Evolutionary conservation across 2,797 vertebrate species (phyloP), one percentile per base, ranked within the genome.

Genomic region (Chanos chanos): DNA sequence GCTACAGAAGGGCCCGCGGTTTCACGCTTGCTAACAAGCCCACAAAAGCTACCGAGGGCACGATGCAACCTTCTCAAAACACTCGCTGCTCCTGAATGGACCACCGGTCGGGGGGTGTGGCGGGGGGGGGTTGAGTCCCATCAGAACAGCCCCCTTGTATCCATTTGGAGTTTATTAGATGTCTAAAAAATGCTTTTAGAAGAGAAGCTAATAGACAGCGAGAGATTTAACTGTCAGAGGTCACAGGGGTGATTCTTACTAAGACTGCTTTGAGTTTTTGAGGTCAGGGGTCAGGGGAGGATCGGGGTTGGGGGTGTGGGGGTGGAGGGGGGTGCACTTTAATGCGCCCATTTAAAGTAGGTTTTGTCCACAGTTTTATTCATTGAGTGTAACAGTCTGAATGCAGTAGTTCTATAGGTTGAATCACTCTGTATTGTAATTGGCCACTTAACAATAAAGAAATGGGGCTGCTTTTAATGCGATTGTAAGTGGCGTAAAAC

Each of bases 1-100:
- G 51, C 56, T 43, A 78, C 66, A 83, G 73, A 78, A 76, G 77
- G 79, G 74, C 76, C 66, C 67, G 74, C 83, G 80, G 89, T 91
- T 90, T 91, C 88, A 91, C 85, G 87, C 88, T 89, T 82, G 68
- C 87, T 90, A 89, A 90, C 86, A 84, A 86, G 86, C 84, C 83
- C 77, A 81, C 70, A 79, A 82, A 81, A 82, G 83, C 86, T 83
- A 88, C 87, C 89, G 83, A 87, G 83, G 81, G 86, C 87, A 89
- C 86, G 87, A 84, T 62, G 74, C 77, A 83, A 64, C 85, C 81
- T 85, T 79, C 70, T 84, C 85, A 86, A 81, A 86, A 82, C 84
- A 78, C 79, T 73, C 60, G 67, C 72, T 68, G 75, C 75, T 7
- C 18, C 61, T 86, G 83, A 89, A 89, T 86, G 75, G 86, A 87